Evolutionary conservation across 1,140 invertebrate species (phyloP).

Genomic region (Drosophila aff.): DNA sequence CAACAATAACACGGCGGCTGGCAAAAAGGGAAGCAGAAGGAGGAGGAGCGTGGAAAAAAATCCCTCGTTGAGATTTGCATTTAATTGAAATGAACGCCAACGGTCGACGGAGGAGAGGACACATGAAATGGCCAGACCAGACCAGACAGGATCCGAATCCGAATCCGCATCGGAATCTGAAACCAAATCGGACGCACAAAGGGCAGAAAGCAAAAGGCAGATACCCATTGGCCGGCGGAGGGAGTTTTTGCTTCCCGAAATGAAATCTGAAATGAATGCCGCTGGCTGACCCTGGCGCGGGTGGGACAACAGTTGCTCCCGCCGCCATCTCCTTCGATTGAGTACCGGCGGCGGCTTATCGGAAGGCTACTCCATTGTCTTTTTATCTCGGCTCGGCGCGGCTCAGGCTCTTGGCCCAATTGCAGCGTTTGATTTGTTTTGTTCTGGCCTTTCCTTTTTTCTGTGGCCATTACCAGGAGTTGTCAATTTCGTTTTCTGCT

Average conservation of each 20-base stretch:
- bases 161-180: constrained; percentile 33
- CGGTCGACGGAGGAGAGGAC: constrained; percentile 25
- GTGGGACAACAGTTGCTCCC: constrained; percentile 19
- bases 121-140: constrained; percentile 50
- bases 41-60: constrained; percentile 24
- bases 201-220: constrained; percentile 33
- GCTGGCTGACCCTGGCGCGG: constrained; percentile 48
- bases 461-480: background rate
- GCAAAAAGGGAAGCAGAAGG: constrained; percentile 5
- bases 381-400: constrained; percentile 1
- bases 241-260: constrained; percentile 46
- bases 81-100: constrained; percentile 79
- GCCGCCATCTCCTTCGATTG: constrained; percentile 35
- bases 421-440: constrained; percentile 56
- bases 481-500: constrained; percentile 22
- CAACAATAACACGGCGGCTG: constrained; percentile 29
- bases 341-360: constrained; percentile 44
- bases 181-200: constrained; percentile 50
- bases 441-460: background rate
- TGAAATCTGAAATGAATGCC: constrained; percentile 71
- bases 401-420: constrained; percentile 11
- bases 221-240: constrained; percentile 55
- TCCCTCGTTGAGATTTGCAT: constrained; percentile 73
- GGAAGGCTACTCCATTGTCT: constrained; percentile 10
- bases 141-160: constrained; percentile 37